Evolutionary conservation across 2,113 vertebrate species (phyloP).

Genomic region (Phodopus roborovskii): DNA sequence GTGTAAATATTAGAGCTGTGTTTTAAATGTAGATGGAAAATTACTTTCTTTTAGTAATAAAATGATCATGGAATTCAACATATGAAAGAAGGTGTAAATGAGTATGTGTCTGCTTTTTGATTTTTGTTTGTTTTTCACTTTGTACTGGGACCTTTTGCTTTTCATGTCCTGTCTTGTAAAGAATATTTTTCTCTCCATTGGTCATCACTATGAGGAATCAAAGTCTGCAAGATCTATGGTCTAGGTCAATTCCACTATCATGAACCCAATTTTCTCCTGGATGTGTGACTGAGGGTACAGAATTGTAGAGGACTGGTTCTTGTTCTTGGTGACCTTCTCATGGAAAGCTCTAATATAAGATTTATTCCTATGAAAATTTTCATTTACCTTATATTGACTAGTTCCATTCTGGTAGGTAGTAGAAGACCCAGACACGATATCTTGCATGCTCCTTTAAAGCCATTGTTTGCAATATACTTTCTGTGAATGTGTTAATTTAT

Average conservation of each 20-base stretch:
- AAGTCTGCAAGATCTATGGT: background rate
- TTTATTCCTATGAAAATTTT: background rate
- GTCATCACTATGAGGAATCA: background rate
- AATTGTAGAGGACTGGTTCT: background rate
- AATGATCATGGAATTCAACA: background rate
- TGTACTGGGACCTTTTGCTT: background rate
- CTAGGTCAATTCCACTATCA: background rate
- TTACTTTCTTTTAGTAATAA: slow-evolving; percentile 14
- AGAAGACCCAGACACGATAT: background rate
- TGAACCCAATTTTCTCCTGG: background rate
- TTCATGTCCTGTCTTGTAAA: background rate
- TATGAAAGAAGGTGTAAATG: background rate
- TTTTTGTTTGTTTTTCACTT: background rate
- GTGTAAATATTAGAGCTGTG: slow-evolving; percentile 44
- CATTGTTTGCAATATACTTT: background rate
- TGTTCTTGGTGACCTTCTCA: background rate
- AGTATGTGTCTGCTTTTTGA: background rate
- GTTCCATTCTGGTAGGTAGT: background rate
- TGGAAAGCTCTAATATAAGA: background rate
- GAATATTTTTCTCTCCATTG: background rate
- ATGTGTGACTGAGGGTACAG: background rate
- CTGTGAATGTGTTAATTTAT: background rate
- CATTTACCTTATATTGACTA: background rate
- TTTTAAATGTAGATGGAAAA: background rate
- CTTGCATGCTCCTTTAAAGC: background rate